These are phyloP conservation scores for Nomada lathburiana DNA, from an alignment of 2,888 invertebrate species.

Conservation along the genomic window DNA sequence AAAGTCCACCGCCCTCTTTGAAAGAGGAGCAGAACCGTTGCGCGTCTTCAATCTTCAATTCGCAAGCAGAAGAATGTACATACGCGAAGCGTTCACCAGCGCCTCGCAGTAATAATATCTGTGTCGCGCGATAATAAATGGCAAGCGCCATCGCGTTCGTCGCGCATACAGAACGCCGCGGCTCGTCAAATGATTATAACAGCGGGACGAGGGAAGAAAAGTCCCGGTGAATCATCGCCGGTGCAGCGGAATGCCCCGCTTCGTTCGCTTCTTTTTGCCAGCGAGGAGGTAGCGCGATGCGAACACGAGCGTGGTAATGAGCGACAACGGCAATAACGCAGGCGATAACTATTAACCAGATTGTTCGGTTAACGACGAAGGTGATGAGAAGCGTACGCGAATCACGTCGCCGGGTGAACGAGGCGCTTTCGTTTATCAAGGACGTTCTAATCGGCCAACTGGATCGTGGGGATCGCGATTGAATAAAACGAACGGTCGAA, in stretches of 20 bases:
- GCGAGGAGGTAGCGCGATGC: slow-evolving; percentile 20
- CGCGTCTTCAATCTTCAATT: slow-evolving; percentile 19
- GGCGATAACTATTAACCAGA: slow-evolving; percentile 63
- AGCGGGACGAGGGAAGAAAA: slow-evolving; percentile 18
- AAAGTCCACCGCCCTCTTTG: neutral
- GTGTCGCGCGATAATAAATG: slow-evolving; percentile 25
- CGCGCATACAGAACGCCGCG: slow-evolving; percentile 14
- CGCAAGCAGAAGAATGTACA: neutral
- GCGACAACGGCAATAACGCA: slow-evolving; percentile 53
- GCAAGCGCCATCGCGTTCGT: slow-evolving; percentile 33
- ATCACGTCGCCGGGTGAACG: slow-evolving; percentile 43
- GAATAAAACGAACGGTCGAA: slow-evolving; percentile 45
- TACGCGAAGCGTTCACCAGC: neutral
- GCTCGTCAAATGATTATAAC: slow-evolving; percentile 22
- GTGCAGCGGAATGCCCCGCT: slow-evolving; percentile 36
- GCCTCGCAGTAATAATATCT: slow-evolving; percentile 4
- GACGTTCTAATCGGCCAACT: slow-evolving; percentile 53
- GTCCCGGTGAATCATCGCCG: slow-evolving; percentile 40
- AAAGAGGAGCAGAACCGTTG: neutral
- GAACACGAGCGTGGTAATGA: slow-evolving; percentile 52
- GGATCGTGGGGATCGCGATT: slow-evolving; percentile 26
- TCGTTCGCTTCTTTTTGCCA: slow-evolving; percentile 36
- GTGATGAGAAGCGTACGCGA: slow-evolving; percentile 56
- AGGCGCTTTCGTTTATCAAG: slow-evolving; percentile 65
- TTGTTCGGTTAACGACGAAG: slow-evolving; percentile 61